Base-by-base conservation (phyloP, 1,140 invertebrate genomes). In the Papilio glaucus region DNA sequence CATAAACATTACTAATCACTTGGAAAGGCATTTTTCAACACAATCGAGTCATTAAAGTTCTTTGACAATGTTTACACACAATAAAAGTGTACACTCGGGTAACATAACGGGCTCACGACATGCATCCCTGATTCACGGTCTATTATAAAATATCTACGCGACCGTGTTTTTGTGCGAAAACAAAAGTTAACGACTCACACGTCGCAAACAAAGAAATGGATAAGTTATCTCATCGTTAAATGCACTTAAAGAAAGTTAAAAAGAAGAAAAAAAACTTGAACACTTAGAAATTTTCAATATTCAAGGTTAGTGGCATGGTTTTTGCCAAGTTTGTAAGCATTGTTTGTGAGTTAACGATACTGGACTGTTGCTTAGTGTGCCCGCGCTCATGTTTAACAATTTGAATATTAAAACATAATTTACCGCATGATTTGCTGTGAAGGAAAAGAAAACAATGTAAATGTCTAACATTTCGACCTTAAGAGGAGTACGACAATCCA, bases 1-100 rank as follows among this genome's bases (percentile, higher is more conserved):
- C 24, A 29, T 68, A 68, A 68, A 68, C 63, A 68, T 26, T 38
- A 21, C 65, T 73, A 69, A 73, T 68, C 39, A 75, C 72, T 57
- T 62, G 65, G 72, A 72, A 72, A 49, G 29, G 15, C 26, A 72
- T 72, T 72, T 72, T 75, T 75, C 70, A 68, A 69, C 62, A 80
- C 72, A 72, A 80, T 76, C 73, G 72, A 77, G 74, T 76, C 76
- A 80, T 78, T 78, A 80, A 80, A 80, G 73, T 80, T 77, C 73
- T 75, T 77, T 63, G 67, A 72, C 65, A 72, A 72, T 68, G 70
- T 77, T 72, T 74, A 77, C 76, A 76, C 39, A 63, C 45, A 71
- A 72, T 73, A 76, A 72, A 76, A 76, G 53, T 57, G 65, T 72
- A 74, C 72, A 77, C 71, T 74, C 60, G 65, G 73, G 65, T 72